Base-by-base conservation (phyloP, 2,888 invertebrate species). In the Lasioglossum lativentre region DNA sequence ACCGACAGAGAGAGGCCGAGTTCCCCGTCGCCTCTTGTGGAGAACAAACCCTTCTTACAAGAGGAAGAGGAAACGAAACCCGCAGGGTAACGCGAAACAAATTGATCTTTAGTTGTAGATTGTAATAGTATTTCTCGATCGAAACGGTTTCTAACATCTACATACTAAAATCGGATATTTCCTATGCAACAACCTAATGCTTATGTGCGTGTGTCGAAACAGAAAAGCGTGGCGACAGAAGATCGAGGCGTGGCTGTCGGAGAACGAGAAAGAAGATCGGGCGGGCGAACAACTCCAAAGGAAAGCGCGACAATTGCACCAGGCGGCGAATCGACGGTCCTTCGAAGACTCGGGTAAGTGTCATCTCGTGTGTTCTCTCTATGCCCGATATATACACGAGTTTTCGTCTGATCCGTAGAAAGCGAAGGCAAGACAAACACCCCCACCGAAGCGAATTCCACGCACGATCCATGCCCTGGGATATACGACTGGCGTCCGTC, bases 171-270 rank as follows among this genome's bases (percentile, higher is more conserved):
- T 47, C 19, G 45, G 5, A 4, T 5, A 19, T 19, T 47, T 23
- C 47, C 5, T 2, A 47, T 23, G 19, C 47, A 6, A 6, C 19
- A 47, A 47, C 19, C 47, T 23, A 47, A 47, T 23, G 4, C 12
- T 45, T 12, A 8, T 40, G 0, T 8, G 16, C 1, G 16, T 34
- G 6, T 30, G 19, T 42, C 6, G 19, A 42, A 78, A 80, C 93
- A 96, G 95, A 91, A 97, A 97, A 95, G 98, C 98, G 93, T 98
- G 98, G 98, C 96, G 97, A 75, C 98, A 98, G 94, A 98, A 98
- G 95, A 98, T 98, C 93, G 98, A 98, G 95, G 98, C 98, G 10
- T 98, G 98, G 98, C 95, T 98, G 87, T 97, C 98, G 90, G 98
- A 98, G 82, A 98, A 98, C 95, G 98, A 98, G 94, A 97, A 97